Conservation (phyloP, 2,113 vertebrate species). For the Lanius collurio region DNA sequence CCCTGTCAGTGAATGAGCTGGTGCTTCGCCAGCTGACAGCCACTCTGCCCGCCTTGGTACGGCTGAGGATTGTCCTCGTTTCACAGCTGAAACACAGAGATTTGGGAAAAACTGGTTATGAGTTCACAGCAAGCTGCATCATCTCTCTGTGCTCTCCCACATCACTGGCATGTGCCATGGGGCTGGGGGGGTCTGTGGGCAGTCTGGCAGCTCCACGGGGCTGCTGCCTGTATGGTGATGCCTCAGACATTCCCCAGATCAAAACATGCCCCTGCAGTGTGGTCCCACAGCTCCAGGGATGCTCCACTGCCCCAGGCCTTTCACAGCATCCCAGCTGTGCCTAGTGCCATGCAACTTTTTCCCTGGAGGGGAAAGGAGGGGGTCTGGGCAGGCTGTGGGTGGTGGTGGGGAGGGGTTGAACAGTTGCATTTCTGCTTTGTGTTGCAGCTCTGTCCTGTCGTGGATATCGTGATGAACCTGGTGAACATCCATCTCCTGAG, state of each 20-base stretch:
- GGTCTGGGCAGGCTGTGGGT: neutral
- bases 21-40: slow-evolving; percentile 16
- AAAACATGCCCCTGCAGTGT: neutral
- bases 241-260: neutral
- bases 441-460: slow-evolving; percentile 13
- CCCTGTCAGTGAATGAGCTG: neutral
- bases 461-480: neutral
- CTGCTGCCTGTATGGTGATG: accelerated
- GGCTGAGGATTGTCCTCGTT: neutral
- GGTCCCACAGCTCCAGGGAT: neutral
- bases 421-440: accelerated
- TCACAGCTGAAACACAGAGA: neutral
- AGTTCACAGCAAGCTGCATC: neutral
- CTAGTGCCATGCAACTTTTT: accelerated
- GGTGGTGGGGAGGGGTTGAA: neutral
- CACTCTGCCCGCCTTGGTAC: slow-evolving; percentile 7
- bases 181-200: neutral
- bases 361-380: neutral
- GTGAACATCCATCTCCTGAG: slow-evolving; percentile 18
- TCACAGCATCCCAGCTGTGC: neutral
- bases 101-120: accelerated
- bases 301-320: neutral
- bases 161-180: accelerated
- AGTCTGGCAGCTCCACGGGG: neutral
- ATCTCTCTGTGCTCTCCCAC: neutral